These are phyloP conservation scores for Toxostoma redivivum DNA, from an alignment of 2,113 vertebrate species.

Conservation along the genomic window DNA sequence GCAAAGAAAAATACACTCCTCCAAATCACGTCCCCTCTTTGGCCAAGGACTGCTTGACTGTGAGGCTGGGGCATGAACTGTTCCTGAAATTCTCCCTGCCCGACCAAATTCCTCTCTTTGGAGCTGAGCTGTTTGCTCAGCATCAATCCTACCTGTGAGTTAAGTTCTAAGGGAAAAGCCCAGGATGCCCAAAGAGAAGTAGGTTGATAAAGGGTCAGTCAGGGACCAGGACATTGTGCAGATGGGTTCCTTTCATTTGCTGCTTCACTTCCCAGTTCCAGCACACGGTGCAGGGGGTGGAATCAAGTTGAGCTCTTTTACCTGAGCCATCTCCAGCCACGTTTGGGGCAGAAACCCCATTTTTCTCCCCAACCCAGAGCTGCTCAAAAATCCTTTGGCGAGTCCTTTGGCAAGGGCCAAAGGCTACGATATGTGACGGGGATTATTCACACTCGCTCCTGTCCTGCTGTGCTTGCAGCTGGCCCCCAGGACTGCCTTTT, in stretches of 20 bases:
- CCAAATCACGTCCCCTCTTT: neutral
- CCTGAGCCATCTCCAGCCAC: neutral
- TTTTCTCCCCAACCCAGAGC: neutral
- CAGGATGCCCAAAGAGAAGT: neutral
- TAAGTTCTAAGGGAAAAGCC: neutral
- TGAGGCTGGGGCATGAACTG: neutral
- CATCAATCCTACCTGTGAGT: neutral
- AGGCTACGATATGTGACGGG: neutral
- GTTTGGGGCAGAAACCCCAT: fast-evolving
- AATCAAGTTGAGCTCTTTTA: neutral
- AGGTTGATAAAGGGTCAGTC: neutral
- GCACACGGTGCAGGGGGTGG: fast-evolving
- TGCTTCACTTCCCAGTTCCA: neutral
- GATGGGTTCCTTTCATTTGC: neutral
- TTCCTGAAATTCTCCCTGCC: neutral
- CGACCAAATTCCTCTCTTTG: fast-evolving
- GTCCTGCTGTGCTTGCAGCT: neutral
- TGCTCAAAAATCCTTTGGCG: neutral
- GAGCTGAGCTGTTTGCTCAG: neutral
- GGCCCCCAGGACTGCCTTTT: neutral
- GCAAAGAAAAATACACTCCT: neutral
- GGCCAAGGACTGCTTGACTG: fast-evolving
- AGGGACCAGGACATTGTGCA: neutral
- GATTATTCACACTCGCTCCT: neutral
- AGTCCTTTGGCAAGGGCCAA: neutral